Evolutionary conservation across 1,140 invertebrate genomes (phyloP), one percentile per base, ranked within the genome.

Genomic region (Holcopasites calliopsidis): DNA sequence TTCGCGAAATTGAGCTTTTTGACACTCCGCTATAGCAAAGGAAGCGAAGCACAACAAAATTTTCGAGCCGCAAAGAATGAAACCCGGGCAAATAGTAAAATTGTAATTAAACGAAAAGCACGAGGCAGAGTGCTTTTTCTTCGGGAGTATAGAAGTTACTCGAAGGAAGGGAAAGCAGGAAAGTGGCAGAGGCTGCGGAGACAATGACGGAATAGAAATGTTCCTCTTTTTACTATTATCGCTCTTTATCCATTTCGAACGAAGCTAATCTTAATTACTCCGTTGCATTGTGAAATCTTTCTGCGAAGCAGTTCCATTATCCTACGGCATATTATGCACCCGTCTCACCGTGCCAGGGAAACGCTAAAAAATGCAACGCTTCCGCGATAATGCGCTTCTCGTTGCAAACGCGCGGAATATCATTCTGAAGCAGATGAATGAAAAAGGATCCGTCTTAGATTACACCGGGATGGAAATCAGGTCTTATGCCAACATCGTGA

Each of bases 381-480:
- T 6, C 5, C 28, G 11, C 62, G 55, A 61, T 81, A 72, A 77
- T 77, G 70, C 72, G 52, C 62, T 40, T 70, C 52, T 58, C 62
- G 18, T 58, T 69, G 75, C 62, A 77, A 74, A 61, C 76, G 64
- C 69, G 69, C 52, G 54, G 26, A 61, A 77, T 78, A 77, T 77
- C 78, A 65, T 77, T 42, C 72, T 52, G 78, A 68, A 58, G 61
- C 42, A 72, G 61, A 80, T 76, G 81, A 82, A 82, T 82, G 73
- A 66, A 71, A 76, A 65, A 50, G 61, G 73, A 80, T 49, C 52
- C 49, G 16, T 8, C 50, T 18, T 38, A 65, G 65, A 70, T 81
- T 81, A 76, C 55, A 40, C 21, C 35, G 35, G 42, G 28, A 57
- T 16, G 11, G 49, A 76, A 82, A 80, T 61, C 62, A 80, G 72